Evolutionary conservation across 2,888 invertebrate genomes (phyloP), one percentile per base, ranked within the genome.

Genomic region (Synanthedon formicaeformis): DNA sequence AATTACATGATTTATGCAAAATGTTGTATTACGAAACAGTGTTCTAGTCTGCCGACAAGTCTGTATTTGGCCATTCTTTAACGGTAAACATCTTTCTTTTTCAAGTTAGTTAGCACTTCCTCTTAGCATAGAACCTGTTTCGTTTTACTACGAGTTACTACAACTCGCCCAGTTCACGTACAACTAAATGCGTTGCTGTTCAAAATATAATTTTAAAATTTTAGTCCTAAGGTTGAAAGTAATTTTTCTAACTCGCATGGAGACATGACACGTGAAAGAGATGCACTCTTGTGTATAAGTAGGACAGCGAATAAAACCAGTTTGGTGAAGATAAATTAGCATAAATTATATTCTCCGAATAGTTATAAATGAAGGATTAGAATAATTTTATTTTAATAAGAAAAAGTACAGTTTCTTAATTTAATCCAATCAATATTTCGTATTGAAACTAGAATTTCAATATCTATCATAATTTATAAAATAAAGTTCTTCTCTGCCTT

Each of bases 141-240:
- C 57, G 61, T 65, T 69, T 83, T 85, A 85, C 86, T 85, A 85
- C 81, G 75, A 64, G 67, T 74, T 84, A 85, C 85, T 85, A 85
- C 72, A 67, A 58, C 51, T 56, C 53, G 55, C n/a, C 12, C 10
- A 45, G 12, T 45, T 13, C 12, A 45, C 14, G 10, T 13, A 45
- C 14, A 13, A 45, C 14, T 13, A 3, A 45, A 45, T 8, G 34
- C 10, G 10, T 45, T 45, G n/a, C 14, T 45, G 11, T 45, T 45
- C 6, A 14, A 45, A n/a, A 45, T n/a, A 13, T 3, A 0, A 12
- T 4, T 14, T 45, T 45, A 45, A 45, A 1, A 1, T 1, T 14
- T 13, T 6, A 1, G 2, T 5, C 2, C 6, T 45, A 45, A 45
- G 45, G 4, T 12, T 45, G 6, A 12, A 45, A 13, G 14, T 45